Conservation (phyloP, 2,113 vertebrate species). For the Scytalopus superciliaris region DNA sequence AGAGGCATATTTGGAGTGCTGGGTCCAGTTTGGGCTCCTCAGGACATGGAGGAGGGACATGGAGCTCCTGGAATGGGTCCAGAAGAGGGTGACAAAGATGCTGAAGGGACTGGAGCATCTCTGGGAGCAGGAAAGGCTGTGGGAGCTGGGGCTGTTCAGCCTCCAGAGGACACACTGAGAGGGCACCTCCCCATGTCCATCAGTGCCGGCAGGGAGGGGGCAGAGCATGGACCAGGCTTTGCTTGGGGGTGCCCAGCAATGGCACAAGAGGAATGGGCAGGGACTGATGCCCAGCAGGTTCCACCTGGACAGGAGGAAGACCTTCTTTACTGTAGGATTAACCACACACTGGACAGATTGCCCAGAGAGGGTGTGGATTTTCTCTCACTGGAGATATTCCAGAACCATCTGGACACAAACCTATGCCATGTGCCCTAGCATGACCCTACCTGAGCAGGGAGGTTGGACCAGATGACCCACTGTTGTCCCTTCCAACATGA, state of each 20-base stretch:
- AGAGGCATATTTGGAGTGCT: neutral
- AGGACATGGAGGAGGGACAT: neutral
- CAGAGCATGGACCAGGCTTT: neutral
- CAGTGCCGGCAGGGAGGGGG: neutral
- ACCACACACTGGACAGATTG: neutral
- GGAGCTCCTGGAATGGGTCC: neutral
- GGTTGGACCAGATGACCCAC: neutral
- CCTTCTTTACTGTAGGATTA: neutral
- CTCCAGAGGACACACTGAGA: neutral
- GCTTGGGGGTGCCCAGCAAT: neutral
- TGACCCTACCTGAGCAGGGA: neutral
- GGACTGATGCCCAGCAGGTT: neutral
- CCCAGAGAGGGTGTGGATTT: neutral
- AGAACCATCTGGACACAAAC: neutral
- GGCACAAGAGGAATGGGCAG: neutral
- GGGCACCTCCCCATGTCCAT: neutral
- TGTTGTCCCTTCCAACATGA: neutral
- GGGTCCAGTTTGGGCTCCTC: neutral
- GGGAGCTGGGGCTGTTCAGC: neutral
- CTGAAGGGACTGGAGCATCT: neutral
- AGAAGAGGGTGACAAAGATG: neutral
- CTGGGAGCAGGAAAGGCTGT: neutral
- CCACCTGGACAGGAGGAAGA: neutral
- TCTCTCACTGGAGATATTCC: neutral
- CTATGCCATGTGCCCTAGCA: neutral